Conservation (phyloP, 2,888 invertebrate species). For the Ischnura elegans region DNA sequence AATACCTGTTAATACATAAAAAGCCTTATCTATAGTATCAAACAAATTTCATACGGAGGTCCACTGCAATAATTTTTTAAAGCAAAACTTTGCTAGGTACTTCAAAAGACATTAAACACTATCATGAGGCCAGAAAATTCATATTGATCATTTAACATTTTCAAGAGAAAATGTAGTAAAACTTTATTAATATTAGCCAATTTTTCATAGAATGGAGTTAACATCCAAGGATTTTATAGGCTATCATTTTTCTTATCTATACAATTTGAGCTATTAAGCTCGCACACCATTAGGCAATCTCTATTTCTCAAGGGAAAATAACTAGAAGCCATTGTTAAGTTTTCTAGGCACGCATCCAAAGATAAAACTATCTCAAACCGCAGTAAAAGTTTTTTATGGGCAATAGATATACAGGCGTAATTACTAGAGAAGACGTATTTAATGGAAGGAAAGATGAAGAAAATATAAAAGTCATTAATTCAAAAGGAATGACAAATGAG, state of each 20-base stretch:
- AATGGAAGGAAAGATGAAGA: background rate
- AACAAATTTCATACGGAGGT: background rate
- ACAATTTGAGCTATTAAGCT: background rate
- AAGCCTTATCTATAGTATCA: too few relatives aligned
- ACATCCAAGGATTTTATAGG: background rate
- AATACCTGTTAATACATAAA: too few relatives aligned
- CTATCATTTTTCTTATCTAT: background rate
- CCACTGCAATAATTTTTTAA: background rate
- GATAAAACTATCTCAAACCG: conserved; percentile 43
- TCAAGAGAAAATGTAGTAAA: background rate
- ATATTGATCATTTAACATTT: too few relatives aligned
- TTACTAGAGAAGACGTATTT: background rate
- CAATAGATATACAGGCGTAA: background rate
- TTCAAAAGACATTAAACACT: too few relatives aligned
- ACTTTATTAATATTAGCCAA: conserved; percentile 54
- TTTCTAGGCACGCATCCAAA: conserved; percentile 62
- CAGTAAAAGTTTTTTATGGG: background rate
- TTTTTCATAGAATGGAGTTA: background rate
- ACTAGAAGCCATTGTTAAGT: conserved; percentile 15
- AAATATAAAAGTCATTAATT: background rate
- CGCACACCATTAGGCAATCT: background rate
- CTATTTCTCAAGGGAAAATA: background rate
- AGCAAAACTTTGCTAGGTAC: background rate
- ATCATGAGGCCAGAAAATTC: background rate
- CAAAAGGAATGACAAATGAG: background rate